Base-by-base conservation (phyloP, 2,888 invertebrate species). In the Acronicta aceris region DNA sequence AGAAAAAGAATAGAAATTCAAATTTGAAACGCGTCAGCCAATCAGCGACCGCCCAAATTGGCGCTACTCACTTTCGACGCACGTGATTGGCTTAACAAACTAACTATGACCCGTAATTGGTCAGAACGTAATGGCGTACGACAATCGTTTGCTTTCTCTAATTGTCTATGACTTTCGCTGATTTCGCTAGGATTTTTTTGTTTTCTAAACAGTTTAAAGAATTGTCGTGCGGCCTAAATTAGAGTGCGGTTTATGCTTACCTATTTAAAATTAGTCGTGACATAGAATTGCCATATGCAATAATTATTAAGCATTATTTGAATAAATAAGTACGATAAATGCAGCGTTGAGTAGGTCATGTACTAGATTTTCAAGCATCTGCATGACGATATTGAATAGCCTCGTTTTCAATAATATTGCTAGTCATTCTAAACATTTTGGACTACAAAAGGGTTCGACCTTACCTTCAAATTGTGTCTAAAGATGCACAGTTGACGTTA, bases 91-190 rank as follows among this genome's bases (percentile, higher is more conserved):
- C 53, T 68, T 75, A 78, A 74, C 81, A 69, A 81, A 88, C 76
- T 60, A 71, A 68, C 71, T 59, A 49, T 81, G 80, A 81, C 78
- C 89, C 81, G 82, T 89, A 89, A 89, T 89, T 88, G 90, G 86
- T 71, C 78, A 76, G 69, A 68, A 33, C 42, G 74, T 77, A 78
- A 79, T 78, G 55, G 78, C 61, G 65, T 53, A 66, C 70, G 79
- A 79, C 79, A 66, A 80, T 81, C 73, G 76, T 76, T 80, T 75
- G 85, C 89, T 90, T 89, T 86, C 89, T 88, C 89, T 86, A 81
- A 87, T 86, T 85, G 84, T 85, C 79, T 83, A 78, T 82, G 79
- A 88, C 90, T 90, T 90, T 90, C 89, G 85, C 88, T 87, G 66
- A 78, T 77, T 80, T 81, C 79, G 79, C 74, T 71, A 45, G 47